A percentile compares a stretch with the other conserved stretches of the same genome.
These are phyloP conservation scores for Salticus scenicus DNA, from an alignment of 2,888 invertebrate species.

Conservation along the genomic window DNA sequence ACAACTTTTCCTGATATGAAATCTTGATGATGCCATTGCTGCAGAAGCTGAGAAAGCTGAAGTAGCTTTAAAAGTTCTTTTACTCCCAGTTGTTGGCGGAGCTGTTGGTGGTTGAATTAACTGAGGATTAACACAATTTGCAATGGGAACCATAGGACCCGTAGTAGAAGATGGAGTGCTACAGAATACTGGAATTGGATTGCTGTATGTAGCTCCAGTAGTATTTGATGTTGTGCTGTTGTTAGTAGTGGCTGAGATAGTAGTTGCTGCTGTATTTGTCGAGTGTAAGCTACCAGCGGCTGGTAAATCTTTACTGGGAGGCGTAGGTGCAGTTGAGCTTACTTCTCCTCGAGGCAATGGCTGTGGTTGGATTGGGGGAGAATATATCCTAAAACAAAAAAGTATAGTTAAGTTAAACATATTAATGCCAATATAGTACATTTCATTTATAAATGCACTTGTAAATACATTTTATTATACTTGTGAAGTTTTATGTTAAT, in stretches of 20 bases:
- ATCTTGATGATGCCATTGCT: slow-evolving; percentile 65
- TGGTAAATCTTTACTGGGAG: slow-evolving; percentile 34
- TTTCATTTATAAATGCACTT: no score
- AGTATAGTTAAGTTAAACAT: background rate
- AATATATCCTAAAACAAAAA: slow-evolving; percentile 38
- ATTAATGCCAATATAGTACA: no score
- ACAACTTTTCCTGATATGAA: slow-evolving; percentile 62
- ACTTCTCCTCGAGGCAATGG: slow-evolving; percentile 29
- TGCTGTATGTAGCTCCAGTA: slow-evolving; percentile 70
- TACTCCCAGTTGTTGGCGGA: slow-evolving; percentile 44
- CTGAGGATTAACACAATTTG: slow-evolving; percentile 72
- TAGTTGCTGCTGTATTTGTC: slow-evolving; percentile 53
- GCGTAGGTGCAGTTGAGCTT: slow-evolving; percentile 20
- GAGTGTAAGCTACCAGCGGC: slow-evolving; percentile 51
- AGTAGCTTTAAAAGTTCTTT: slow-evolving; percentile 57
- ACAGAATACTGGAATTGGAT: slow-evolving; percentile 71
- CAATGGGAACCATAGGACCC: slow-evolving; percentile 72
- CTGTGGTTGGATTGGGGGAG: slow-evolving; percentile 34
- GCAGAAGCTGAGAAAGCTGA: slow-evolving; percentile 64
- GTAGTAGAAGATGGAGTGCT: slow-evolving; percentile 70
- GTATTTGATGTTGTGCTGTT: slow-evolving; percentile 49
- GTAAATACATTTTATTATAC: no score
- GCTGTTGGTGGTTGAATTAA: slow-evolving; percentile 70
- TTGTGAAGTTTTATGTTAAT: no score
- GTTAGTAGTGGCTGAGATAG: slow-evolving; percentile 58